Evolutionary conservation across 2,888 invertebrate species (phyloP), one percentile per base, ranked within the genome.

Genomic region (Limulus polyphemus): DNA sequence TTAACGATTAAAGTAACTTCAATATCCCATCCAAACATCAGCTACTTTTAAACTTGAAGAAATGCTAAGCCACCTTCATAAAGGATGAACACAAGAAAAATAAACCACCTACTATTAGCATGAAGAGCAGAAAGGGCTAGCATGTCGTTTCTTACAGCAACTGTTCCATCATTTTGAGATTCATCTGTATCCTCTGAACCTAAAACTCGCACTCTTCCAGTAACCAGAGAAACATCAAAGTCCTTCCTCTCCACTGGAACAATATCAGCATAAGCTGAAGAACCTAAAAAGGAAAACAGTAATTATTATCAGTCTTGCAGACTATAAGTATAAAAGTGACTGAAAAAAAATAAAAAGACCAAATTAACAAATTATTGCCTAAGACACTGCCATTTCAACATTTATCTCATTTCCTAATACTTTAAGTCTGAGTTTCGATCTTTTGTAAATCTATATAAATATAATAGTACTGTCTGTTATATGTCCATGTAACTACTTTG

Each of bases 171-270:
- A 56, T 13, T n/a, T 14, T n/a, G 11, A n/a, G 49, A 10, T 11
- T 62, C 32, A 47, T 16, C n/a, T n/a, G 13, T 48, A 47, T n/a
- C 47, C 47, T 58, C 58, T 49, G 51, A 48, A n/a, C 61, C 62
- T 46, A 62, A 9, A 17, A 57, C 54, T 47, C 65, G 61, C 13
- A 66, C 51, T 55, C 62, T 65, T 5, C 68, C 68, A 48, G 68
- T 60, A 10, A 68, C 62, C 10, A 68, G 50, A 5, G 68, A 68
- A 10, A 66, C 62, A 57, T 68, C 68, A 49, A 14, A 50, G 32
- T 62, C 56, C 16, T 54, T 17, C 47, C 57, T 48, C 11, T 47
- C 12, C 11, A 32, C 55, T 11, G 55, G 13, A 13, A 14, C 46
- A n/a, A 49, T 50, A 17, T 62, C 58, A 47, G 62, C 16, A 56